Conservation (phyloP, 2,113 vertebrate species). For the Sinosuthora webbiana region DNA sequence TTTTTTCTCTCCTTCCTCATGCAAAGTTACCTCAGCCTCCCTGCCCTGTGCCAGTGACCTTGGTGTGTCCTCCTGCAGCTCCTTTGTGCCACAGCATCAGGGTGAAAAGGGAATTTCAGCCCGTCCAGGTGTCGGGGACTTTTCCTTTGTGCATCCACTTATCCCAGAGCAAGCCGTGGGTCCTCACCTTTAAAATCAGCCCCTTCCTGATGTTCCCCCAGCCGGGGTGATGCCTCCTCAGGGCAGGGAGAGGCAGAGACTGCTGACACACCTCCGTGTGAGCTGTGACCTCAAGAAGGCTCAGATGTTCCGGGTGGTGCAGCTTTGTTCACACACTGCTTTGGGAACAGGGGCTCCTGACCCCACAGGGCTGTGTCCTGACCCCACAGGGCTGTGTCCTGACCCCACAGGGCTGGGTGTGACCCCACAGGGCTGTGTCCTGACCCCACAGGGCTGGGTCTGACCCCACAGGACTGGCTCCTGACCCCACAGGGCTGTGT, state of each 20-base stretch:
- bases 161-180: background rate
- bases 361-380: background rate
- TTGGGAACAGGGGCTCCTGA: background rate
- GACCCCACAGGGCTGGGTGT: too few species aligned
- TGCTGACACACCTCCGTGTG: accelerated
- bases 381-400: too few species aligned
- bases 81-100: background rate
- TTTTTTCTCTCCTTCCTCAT: background rate
- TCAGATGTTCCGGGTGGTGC: accelerated
- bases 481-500: too few species aligned
- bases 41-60: background rate
- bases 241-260: background rate
- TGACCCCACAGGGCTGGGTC: too few species aligned
- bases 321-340: background rate
- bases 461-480: too few species aligned
- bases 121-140: background rate
- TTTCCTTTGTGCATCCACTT: background rate
- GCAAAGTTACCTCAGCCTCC: background rate
- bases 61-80: background rate
- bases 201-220: background rate
- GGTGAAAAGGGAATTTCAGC: background rate
- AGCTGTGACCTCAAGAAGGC: background rate
- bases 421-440: too few species aligned
- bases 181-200: accelerated
- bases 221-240: background rate